Percentiles rank a stretch among this genome's conserved stretches.
phyloP scores from a whole-genome alignment of 1,140 invertebrate species.

The Nephila pilipes region DNA sequence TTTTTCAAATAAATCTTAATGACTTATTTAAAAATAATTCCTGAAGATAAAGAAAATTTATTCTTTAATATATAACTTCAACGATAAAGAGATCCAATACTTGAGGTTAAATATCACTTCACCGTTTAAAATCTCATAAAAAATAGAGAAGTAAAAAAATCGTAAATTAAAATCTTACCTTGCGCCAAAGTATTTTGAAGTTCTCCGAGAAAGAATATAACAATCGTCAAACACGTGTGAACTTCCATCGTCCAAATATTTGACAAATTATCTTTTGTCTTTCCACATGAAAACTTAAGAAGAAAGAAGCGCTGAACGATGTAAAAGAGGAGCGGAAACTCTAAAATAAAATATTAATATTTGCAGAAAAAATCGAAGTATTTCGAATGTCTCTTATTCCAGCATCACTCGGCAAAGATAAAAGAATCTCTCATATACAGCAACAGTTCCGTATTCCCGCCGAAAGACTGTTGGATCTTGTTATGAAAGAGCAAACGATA shows the following conservation, averaged over 20 bases:
- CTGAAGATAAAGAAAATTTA: too few relatives aligned
- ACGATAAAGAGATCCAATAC: too few relatives aligned
- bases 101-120: too few relatives aligned
- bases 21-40: too few relatives aligned
- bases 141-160: too few relatives aligned
- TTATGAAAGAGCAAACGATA: slow-evolving; percentile 45
- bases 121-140: too few relatives aligned
- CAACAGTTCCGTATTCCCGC: slow-evolving; percentile 42
- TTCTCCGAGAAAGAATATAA: not conserved
- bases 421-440: not conserved
- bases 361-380: not conserved
- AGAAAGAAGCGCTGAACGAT: not conserved
- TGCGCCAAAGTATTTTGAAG: slow-evolving; percentile 1
- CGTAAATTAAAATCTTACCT: slow-evolving; percentile 24
- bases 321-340: not conserved
- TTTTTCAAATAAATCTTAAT: too few relatives aligned
- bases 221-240: slow-evolving; percentile 45
- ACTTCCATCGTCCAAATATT: slow-evolving; percentile 27
- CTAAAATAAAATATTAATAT: not conserved
- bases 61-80: too few relatives aligned
- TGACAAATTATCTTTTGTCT: slow-evolving; percentile 27
- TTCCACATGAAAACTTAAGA: slow-evolving; percentile 38
- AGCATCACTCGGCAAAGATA: not conserved
- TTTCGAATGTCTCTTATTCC: not conserved
- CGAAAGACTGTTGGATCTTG: slow-evolving; percentile 51